Base-by-base conservation (phyloP, 2,888 invertebrate species). In the Trichopoda pennipes region DNA sequence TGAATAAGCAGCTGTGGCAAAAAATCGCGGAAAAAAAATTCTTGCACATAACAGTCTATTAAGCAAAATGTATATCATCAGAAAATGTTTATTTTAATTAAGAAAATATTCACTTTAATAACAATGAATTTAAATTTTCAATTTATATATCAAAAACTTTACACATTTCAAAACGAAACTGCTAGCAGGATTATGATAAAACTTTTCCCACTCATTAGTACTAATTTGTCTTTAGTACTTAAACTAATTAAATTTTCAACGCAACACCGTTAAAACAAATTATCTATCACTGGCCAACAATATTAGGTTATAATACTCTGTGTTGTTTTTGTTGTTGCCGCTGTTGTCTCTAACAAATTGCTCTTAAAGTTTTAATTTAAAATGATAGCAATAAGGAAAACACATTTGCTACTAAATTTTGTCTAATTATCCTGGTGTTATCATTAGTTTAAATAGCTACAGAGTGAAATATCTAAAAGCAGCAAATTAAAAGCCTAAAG, bases 341-440 rank as follows among this genome's bases (percentile, higher is more conserved):
- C 12, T 66, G 53, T 32, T 61, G 32, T 12, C 9, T 32, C 12
- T 6, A 66, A 58, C 74, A 75, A 66, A 75, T 51, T 38, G 49
- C 56, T 49, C 2, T 23, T 32, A 28, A 77, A 77, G 55, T 77
- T 77, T 77, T 77, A 69, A 77, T 77, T 77, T 77, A 77, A 55
- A 69, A 38, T 63, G 69, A 69, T 69, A 61, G 23, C 47, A 61
- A 69, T 14, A 17, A 69, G 53, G 32, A 38, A 60, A 32, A 60
- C n/a, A 35, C 14, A 16, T 38, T 69, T 44, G 21, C 61, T 60
- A n/a, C 12, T 21, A 38, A 1, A 42, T 23, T 49, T 44, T 58
- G 49, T 23, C 49, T 75, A 75, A 75, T 74, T 64, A 64, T 35
- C 35, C 23, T 51, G 35, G 35, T 51, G 28, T 42, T 58, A 53